Evolutionary conservation across 2,888 invertebrate species (phyloP).

Genomic region (Malacosoma neustria): DNA sequence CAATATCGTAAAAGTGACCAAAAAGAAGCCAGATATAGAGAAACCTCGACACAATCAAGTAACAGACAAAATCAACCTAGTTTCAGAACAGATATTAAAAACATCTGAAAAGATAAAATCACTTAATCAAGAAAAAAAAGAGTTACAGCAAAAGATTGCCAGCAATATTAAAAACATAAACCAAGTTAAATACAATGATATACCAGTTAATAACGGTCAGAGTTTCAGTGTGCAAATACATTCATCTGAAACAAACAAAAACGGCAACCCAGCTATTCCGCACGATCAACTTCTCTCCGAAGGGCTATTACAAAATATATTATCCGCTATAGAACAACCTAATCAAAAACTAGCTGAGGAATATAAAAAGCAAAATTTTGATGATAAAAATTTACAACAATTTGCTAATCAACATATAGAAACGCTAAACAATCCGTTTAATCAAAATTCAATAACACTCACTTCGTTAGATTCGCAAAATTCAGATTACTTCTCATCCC

Average conservation of each 20-base stretch:
- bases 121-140: conserved; percentile 50
- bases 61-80: conserved; percentile 37
- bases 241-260: conserved; percentile 65
- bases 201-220: conserved; percentile 73
- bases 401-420: conserved; percentile 8
- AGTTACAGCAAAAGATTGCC: conserved; percentile 54
- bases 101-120: conserved; percentile 57
- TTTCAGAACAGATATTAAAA: conserved; percentile 51
- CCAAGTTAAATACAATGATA: conserved; percentile 22
- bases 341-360: conserved; percentile 8
- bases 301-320: conserved; percentile 85
- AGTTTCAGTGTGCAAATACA: conserved; percentile 86
- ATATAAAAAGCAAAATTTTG: conserved; percentile 12
- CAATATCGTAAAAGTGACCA: conserved; percentile 34
- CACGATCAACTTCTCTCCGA: conserved; percentile 87
- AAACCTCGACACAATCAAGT: conserved; percentile 38
- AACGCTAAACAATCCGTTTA: conserved; percentile 3
- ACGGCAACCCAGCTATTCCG: conserved; percentile 60
- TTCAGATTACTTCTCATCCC: background rate
- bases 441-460: background rate
- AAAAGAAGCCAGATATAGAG: conserved; percentile 34
- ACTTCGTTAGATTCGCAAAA: background rate
- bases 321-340: conserved; percentile 88
- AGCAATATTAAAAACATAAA: conserved; percentile 39
- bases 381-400: background rate